Base-by-base conservation (phyloP, 2,113 vertebrate species). In the Ancistrus triradiatus region DNA sequence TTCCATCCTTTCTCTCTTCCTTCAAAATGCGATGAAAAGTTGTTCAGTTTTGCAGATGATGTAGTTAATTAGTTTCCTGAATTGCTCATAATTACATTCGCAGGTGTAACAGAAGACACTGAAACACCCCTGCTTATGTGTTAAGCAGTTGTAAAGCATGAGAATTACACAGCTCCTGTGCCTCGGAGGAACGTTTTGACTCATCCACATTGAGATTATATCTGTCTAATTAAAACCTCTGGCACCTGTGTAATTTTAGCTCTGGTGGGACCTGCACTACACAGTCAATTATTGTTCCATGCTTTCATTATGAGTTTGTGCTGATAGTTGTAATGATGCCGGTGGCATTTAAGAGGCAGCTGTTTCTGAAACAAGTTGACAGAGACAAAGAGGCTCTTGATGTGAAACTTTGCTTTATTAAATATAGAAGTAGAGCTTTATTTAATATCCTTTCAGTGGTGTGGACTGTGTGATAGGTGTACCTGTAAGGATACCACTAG, bases 301-400 rank as follows among this genome's bases (percentile, higher is more conserved):
- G 52, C 18, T 37, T 55, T 55, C 8, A 31, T 56, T 56, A 47
- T 66, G 52, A 47, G 52, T 27, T 40, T 10, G 14, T 57, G 43
- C 31, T 66, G 52, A 66, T 57, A 28, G 63, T n/a, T 35, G 17
- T 35, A 55, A 55, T 48, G 7, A 48, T 25, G 35, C 13, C 19
- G 24, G 31, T 27, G 51, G 33, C 31, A 27, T 66, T 66, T 66
- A 57, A 48, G 43, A 37, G 42, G 15, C n/a, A 13, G 51, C 52
- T 17, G 28, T 40, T 55, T 53, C 38, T 22, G 38, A 22, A 15
- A 31, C 19, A 17, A 33, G 31, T n/a, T 37, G 42, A 57, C 7
- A 11, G 7, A 24, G 27, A 43, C 38, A 64, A 63, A 52, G 35
- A 43, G 17, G 27, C 48, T 28, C n/a, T 63, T 63, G n/a, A 51